These are phyloP conservation scores for Phalacrocorax pelagicus DNA, from an alignment of 2,113 vertebrate genomes.

Conservation along the genomic window DNA sequence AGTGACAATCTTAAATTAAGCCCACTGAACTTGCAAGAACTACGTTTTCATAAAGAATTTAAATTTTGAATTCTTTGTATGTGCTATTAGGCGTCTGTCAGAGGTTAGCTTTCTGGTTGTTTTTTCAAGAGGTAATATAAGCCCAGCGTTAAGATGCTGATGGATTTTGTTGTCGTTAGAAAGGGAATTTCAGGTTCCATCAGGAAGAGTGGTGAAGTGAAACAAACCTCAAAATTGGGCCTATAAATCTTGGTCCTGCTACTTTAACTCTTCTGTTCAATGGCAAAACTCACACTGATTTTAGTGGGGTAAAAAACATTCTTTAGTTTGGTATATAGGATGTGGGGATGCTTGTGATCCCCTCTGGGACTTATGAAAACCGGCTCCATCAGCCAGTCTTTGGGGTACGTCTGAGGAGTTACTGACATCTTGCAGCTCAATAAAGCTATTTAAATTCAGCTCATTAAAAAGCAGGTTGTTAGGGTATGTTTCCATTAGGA, in stretches of 20 bases:
- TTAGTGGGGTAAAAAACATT: not conserved
- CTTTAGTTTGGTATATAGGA: not conserved
- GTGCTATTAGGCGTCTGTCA: not conserved
- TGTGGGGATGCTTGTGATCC: not conserved
- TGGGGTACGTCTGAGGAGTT: not conserved
- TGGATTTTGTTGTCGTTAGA: not conserved
- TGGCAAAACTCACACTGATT: not conserved
- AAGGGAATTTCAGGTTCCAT: not conserved
- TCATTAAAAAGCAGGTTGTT: not conserved
- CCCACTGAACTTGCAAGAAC: not conserved
- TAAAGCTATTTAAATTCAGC: not conserved
- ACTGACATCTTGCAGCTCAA: not conserved
- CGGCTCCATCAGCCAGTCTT: not conserved
- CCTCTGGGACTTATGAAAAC: not conserved
- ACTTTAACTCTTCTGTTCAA: not conserved
- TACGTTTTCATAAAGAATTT: not conserved
- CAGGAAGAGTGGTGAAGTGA: not conserved
- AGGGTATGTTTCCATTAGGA: not conserved
- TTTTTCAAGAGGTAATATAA: not conserved
- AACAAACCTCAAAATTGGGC: not conserved
- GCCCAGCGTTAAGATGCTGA: not conserved
- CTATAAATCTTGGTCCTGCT: not conserved
- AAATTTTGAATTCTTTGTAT: not conserved
- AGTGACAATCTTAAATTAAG: not conserved
- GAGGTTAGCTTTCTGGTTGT: not conserved